phyloP scores from a whole-genome alignment of 2,797 vertebrate genomes.

The Gambelia wislizenii region DNA sequence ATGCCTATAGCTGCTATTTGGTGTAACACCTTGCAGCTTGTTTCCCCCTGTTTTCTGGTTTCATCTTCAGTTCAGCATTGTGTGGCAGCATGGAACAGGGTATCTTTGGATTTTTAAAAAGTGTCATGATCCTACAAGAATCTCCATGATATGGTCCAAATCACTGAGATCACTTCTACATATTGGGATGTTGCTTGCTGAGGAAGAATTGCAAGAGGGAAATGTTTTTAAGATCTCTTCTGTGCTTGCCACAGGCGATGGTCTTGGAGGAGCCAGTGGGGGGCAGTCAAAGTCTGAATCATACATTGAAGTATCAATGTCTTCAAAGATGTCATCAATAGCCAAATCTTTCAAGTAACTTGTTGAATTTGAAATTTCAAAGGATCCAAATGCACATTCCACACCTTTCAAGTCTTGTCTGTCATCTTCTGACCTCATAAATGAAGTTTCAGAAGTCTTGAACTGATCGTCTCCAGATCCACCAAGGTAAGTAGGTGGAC shows the following conservation, averaged over 20 bases:
- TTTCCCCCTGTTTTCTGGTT: conserved; percentile 55
- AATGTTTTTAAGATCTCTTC: conserved; percentile 83
- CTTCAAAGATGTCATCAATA: conserved; percentile 90
- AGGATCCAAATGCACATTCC: conserved; percentile 79
- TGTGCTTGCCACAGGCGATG: conserved; percentile 68
- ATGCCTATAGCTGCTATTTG: conserved; percentile 49
- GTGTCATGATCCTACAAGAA: conserved; percentile 87
- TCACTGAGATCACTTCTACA: conserved; percentile 87
- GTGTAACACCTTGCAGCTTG: conserved; percentile 52
- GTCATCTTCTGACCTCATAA: conserved; percentile 71
- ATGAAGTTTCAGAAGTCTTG: conserved; percentile 67
- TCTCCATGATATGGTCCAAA: conserved; percentile 92
- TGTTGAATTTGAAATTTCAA: conserved; percentile 85
- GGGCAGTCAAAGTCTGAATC: conserved; percentile 85
- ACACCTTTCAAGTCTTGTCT: conserved; percentile 73
- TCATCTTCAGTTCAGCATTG: conserved; percentile 66
- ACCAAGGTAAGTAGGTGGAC: conserved; percentile 75
- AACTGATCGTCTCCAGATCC: conserved; percentile 76
- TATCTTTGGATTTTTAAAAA: conserved; percentile 71
- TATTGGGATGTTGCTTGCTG: conserved; percentile 80
- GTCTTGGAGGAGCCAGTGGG: conserved; percentile 70
- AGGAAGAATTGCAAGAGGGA: conserved; percentile 75
- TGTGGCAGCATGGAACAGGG: conserved; percentile 61
- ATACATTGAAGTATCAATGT: conserved; percentile 92
- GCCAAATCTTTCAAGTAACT: conserved; percentile 89